Evolutionary conservation across 2,797 vertebrate species (phyloP), one percentile per base, ranked within the genome.

Genomic region (Gadopsis marmoratus): DNA sequence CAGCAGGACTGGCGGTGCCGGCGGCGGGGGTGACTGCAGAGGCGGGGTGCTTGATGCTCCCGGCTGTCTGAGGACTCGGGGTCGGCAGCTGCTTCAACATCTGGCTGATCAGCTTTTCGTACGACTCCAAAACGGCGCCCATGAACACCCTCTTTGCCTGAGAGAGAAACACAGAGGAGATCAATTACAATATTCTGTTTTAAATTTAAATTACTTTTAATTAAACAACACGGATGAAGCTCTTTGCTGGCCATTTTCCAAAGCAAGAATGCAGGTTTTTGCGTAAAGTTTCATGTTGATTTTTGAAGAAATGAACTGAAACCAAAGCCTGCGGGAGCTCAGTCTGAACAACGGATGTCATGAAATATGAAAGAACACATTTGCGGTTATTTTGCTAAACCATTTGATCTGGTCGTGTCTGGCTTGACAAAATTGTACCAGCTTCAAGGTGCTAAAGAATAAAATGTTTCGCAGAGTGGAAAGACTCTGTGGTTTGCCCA

Each of bases 81-180:
- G 78, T 76, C 3, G 91, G 83, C 43, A 76, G 65, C 61, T 89
- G 31, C 13, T 62, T 48, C 70, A 92, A 3, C 91, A 93, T 93
- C 1, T 67, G 61, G 3, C 1, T 26, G 0, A 94, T 2, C 53
- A 94, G 61, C 51, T 87, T 51, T 0, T 91, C 88, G 0, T 93
- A 94, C 0, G 58, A 58, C 29, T 89, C 87, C 88, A 94, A 35
- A 43, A 91, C 39, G 0, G 33, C 82, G 0, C 69, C 65, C 76
- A 93, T 60, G 0, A 74, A 85, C 39, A 92, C 0, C 60, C 17
- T 65, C 53, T 83, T 87, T 0, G 4, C 23, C 93, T 93, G 81
- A 14, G 17, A 60, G n/a, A 74, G 19, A 71, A 23, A 67, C 2
- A 61, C 0, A 66, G 7, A 26, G 1, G 9, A 4, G 9, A 51